These are phyloP conservation scores for Leucophenga montana DNA, from an alignment of 2,888 invertebrate species.

Conservation along the genomic window DNA sequence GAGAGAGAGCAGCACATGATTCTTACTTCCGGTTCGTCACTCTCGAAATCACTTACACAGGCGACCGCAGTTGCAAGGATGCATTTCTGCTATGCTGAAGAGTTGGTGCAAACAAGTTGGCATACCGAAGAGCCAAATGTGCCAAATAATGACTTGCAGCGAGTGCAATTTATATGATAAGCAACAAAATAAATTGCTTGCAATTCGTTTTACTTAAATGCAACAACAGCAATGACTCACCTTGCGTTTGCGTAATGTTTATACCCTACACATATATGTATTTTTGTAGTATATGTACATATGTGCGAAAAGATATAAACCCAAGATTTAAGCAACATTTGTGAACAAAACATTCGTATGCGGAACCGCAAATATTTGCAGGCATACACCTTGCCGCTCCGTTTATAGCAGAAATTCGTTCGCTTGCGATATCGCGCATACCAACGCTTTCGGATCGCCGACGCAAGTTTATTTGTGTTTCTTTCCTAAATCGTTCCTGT, in stretches of 20 bases:
- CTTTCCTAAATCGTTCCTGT: too few relatives aligned
- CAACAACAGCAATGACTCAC: constrained; percentile 32
- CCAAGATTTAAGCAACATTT: too few relatives aligned
- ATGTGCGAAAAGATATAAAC: too few relatives aligned
- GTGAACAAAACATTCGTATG: too few relatives aligned
- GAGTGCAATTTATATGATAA: constrained; percentile 68
- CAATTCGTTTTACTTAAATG: constrained; percentile 68
- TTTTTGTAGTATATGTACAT: too few relatives aligned
- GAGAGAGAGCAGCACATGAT: constrained; percentile 12
- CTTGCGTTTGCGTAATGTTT: not conserved
- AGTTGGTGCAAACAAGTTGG: not conserved
- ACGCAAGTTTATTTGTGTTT: too few relatives aligned
- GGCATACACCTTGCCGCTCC: too few relatives aligned
- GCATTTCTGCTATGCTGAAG: not conserved
- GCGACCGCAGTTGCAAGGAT: not conserved
- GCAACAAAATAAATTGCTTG: constrained; percentile 67
- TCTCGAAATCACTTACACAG: constrained; percentile 24
- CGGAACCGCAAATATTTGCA: too few relatives aligned
- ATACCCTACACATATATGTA: not conserved
- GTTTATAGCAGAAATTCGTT: too few relatives aligned
- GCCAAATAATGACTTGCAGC: constrained; percentile 68
- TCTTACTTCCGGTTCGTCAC: constrained; percentile 29
- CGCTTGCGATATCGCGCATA: too few relatives aligned
- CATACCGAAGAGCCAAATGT: constrained; percentile 54
- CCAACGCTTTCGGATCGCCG: too few relatives aligned